Base-by-base conservation (phyloP, 2,888 invertebrate species). In the Hypena proboscidalis region DNA sequence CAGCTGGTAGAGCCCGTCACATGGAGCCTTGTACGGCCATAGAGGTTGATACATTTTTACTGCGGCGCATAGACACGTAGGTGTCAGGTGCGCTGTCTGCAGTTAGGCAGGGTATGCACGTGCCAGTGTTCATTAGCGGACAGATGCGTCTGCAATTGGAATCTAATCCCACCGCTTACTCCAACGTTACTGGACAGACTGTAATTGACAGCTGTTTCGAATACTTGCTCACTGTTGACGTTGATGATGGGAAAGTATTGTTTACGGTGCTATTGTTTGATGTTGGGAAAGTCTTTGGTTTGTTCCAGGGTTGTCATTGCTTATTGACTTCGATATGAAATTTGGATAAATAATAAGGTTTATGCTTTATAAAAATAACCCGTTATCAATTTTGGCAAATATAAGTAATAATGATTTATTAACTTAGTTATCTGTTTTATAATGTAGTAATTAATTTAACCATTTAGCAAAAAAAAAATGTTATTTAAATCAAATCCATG, bases 131-230 rank as follows among this genome's bases (percentile, higher is more conserved):
- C 77, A 82, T 83, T 83, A 77, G 74, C 68, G 73, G 72, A 70
- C 79, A 79, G 74, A 78, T 78, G 79, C 76, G 75, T 72, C 76
- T 77, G 77, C 82, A 77, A 79, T 80, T 72, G 77, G 74, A 86
- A 85, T 82, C 80, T 79, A 83, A 85, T 85, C 80, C 77, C 74
- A 67, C 68, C 61, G 72, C 73, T 69, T 67, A 65, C 66, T 55
- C 70, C 34, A 62, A 61, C 72, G 79, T 69, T 72, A 62, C 73
- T 52, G 58, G 70, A 56, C 67, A 51, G 49, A 52, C 46, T 63
- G 63, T 77, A 77, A 81, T 80, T 74, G 80, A 75, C 75, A 70
- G 67, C 70, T 67, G 70, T 68, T 80, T 61, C 70, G 58, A 70
- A 73, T 72, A 70, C 62, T 67, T 63, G 67, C 54, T 39, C 53